Evolutionary conservation across 2,888 invertebrate genomes (phyloP).

Genomic region (Geophilus truncorum): DNA sequence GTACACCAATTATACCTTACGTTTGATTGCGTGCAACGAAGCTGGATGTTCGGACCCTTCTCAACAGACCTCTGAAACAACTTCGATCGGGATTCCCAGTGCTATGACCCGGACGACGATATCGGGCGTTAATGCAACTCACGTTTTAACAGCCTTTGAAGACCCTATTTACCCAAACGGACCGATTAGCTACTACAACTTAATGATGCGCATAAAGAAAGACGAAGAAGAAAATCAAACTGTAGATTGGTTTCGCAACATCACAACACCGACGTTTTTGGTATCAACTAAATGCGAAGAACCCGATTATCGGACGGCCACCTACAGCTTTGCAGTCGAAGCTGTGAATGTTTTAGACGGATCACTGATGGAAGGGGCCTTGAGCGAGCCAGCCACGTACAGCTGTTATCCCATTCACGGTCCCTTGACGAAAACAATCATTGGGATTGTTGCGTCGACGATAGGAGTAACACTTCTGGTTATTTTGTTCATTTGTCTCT

Average conservation of each 20-base stretch:
- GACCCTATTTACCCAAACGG: slow-evolving; percentile 13
- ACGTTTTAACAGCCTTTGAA: background rate
- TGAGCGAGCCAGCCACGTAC: background rate
- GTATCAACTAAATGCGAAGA: slow-evolving; percentile 7
- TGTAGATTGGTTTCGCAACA: background rate
- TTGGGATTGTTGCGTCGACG: background rate
- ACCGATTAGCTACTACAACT: slow-evolving; percentile 4
- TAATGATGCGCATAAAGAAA: background rate
- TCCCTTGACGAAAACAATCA: background rate
- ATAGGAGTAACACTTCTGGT: background rate
- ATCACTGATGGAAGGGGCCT: background rate
- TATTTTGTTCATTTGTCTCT: background rate
- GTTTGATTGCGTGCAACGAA: background rate
- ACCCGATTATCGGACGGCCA: background rate
- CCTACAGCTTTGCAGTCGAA: background rate
- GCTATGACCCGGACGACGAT: background rate
- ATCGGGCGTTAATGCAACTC: background rate
- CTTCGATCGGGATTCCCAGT: background rate
- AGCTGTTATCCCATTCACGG: background rate
- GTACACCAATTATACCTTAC: background rate
- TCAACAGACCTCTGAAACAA: background rate
- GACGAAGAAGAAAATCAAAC: background rate
- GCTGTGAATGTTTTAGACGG: background rate
- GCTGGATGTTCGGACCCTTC: background rate
- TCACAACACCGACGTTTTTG: background rate